Evolutionary conservation across 2,113 vertebrate species (phyloP).

Genomic region (Caloenas nicobarica): DNA sequence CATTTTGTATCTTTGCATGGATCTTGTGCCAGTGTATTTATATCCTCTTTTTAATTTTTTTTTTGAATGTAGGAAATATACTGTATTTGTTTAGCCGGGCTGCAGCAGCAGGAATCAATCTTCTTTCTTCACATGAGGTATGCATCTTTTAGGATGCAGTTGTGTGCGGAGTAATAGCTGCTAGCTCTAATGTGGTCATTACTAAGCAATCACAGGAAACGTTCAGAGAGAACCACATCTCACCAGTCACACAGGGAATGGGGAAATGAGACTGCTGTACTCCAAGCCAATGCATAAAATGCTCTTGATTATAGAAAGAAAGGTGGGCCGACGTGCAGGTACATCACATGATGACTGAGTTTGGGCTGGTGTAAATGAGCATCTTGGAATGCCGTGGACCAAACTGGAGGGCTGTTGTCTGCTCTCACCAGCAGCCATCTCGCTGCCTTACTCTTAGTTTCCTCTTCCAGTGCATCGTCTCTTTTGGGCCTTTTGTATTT

Average conservation of each 20-base stretch:
- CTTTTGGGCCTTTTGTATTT: not conserved
- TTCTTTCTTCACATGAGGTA: not conserved
- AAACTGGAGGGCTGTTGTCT: not conserved
- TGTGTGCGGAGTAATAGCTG: not conserved
- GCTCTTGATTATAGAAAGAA: not conserved
- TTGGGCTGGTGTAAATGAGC: not conserved
- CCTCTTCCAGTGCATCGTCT: not conserved
- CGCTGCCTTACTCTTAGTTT: not conserved
- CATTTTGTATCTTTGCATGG: not conserved
- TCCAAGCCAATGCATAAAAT: rapidly evolving
- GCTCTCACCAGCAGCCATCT: not conserved
- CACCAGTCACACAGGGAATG: rapidly evolving
- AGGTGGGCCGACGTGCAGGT: not conserved
- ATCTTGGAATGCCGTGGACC: not conserved
- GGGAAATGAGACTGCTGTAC: not conserved
- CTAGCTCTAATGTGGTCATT: not conserved
- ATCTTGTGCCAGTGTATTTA: not conserved
- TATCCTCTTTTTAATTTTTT: not conserved
- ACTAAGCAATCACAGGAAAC: not conserved
- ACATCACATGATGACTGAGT: rapidly evolving
- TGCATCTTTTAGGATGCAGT: not conserved
- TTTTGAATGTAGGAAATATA: not conserved
- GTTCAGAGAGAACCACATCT: not conserved
- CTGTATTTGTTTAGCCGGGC: not conserved
- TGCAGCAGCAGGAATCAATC: not conserved